Conservation (phyloP, 2,888 invertebrate species). For the Brassicogethes aeneus region DNA sequence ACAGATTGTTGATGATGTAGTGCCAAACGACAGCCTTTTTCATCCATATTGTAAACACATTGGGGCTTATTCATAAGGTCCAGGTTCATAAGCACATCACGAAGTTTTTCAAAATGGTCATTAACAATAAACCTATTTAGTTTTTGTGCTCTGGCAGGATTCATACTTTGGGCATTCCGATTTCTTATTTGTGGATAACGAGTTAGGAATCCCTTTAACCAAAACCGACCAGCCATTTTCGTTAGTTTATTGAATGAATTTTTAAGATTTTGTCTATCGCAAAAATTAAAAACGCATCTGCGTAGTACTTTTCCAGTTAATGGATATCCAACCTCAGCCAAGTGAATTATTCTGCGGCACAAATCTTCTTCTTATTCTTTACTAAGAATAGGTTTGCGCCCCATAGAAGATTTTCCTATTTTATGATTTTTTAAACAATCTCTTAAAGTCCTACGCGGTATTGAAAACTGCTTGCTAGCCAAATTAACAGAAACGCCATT, state of each 20-base stretch:
- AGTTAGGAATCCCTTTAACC: slow-evolving; percentile 11
- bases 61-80: slow-evolving; percentile 4
- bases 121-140: slow-evolving; percentile 19
- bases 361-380: too few relatives aligned
- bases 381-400: too few relatives aligned
- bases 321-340: slow-evolving; percentile 12
- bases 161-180: slow-evolving; percentile 22
- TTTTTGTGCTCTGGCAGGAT: slow-evolving; percentile 23
- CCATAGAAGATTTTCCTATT: slow-evolving; percentile 12
- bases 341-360: too few relatives aligned
- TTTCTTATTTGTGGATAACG: slow-evolving; percentile 16
- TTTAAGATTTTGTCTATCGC: slow-evolving; percentile 2
- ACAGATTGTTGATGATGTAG: slow-evolving; percentile 5
- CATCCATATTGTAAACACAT: slow-evolving; percentile 6
- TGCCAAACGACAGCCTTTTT: slow-evolving; percentile 5
- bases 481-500: too few relatives aligned
- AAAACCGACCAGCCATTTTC: slow-evolving; percentile 9
- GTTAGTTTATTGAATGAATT: slow-evolving; percentile 3
- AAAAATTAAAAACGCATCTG: slow-evolving; percentile 8
- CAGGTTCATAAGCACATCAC: slow-evolving; percentile 3
- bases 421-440: too few relatives aligned
- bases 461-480: too few relatives aligned
- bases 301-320: slow-evolving; percentile 9
- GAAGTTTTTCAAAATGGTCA: slow-evolving; percentile 19
- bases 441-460: too few relatives aligned